Evolutionary conservation across 2,113 vertebrate species (phyloP), one percentile per base, ranked within the genome.

Genomic region (Cochlearius cochlearius): DNA sequence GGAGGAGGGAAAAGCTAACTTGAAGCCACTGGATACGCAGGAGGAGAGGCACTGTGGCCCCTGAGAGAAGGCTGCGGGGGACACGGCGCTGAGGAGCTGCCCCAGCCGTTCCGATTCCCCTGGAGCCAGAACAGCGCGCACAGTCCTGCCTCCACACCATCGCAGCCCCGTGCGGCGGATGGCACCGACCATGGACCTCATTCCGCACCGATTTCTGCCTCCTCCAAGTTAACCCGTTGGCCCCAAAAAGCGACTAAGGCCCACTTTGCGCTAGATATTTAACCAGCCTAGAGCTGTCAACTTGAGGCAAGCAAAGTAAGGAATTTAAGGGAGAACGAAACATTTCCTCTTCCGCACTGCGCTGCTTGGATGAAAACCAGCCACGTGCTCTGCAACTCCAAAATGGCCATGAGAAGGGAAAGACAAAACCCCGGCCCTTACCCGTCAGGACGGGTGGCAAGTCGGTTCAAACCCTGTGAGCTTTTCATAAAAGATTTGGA

Each of bases 111-210:
- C 41, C 4, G 1, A 11, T 10, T 50, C 26, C n/a, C 50, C n/a
- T 3, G n/a, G 34, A 39, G 49, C 38, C 50, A 32, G 27, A 47
- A 10, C 15, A 36, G 59, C 5, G 2, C 27, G 5, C 17, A 4
- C 41, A 27, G 50, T 66, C 13, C 68, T 59, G 60, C 45, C 43
- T 50, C 60, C 45, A 5, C 1, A 7, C 20, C 9, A 6, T 2
- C 2, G 4, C n/a, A 10, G 52, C 32, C 38, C 15, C 2, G 2
- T 8, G 27, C 12, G 11, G 7, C 3, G 7, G 15, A 3, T 3
- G 43, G 55, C 64, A 64, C 50, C 50, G 12, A 11, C 14, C 63
- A 18, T 38, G 15, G 2, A 12, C 13, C 41, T 78, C 32, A 2
- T 5, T 18, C 71, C 22, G 9, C 60, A 12, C 38, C 6, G 52